Conservation (phyloP, 2,888 invertebrate species). For the Ectropis crepuscularia region DNA sequence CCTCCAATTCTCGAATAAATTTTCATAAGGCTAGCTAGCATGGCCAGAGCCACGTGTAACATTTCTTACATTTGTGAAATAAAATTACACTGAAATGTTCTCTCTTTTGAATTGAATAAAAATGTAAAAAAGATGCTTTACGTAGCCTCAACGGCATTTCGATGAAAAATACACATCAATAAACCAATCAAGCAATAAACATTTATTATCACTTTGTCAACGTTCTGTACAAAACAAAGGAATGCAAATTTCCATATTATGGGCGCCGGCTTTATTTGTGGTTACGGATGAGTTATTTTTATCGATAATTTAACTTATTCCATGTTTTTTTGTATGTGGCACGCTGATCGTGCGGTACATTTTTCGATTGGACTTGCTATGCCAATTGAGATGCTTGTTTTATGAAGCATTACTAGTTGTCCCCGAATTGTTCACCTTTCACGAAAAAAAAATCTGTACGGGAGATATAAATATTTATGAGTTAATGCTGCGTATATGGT, state of each 20-base stretch:
- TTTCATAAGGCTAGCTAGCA: no score
- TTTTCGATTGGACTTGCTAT: background rate
- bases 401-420: no score
- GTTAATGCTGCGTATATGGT: background rate
- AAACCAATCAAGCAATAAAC: constrained; percentile 24
- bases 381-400: no score
- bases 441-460: no score
- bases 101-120: no score
- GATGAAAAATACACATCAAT: constrained; percentile 13
- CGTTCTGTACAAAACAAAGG: constrained; percentile 22
- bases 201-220: constrained; percentile 16
- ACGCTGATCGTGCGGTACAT: constrained; percentile 2
- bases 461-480: background rate
- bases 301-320: constrained; percentile 9
- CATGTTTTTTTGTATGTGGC: constrained; percentile 3
- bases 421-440: no score
- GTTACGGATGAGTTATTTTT: constrained; percentile 26
- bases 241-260: constrained; percentile 16
- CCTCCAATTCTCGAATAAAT: background rate
- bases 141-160: constrained; percentile 11
- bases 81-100: no score
- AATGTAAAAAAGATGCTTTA: background rate
- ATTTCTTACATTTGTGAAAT: no score
- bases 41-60: no score
- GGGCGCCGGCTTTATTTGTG: constrained; percentile 13